Evolutionary conservation across 1,140 invertebrate genomes (phyloP), one percentile per base, ranked within the genome.

Genomic region (Heliothis virescens): DNA sequence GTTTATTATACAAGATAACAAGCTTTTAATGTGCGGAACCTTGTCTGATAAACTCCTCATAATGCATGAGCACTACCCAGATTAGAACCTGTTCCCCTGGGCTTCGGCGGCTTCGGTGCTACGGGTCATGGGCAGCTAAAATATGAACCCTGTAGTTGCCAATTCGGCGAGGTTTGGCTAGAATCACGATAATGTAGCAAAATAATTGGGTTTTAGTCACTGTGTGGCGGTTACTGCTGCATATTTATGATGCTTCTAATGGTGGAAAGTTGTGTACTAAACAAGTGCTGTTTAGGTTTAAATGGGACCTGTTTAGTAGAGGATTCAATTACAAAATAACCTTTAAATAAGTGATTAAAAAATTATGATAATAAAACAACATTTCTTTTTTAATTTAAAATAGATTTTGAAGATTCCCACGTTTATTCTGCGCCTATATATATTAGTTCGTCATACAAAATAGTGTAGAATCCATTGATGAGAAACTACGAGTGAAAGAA

Each of bases 61-160:
- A 53, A 71, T 71, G 48, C 67, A 71, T 71, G 52, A 60, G 73
- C 73, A 76, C 73, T 76, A 57, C 63, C 63, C 62, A 29, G 76
- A 79, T 79, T 79, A 79, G 76, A 79, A 60, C 52, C 76, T 65
- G 12, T 26, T 52, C 69, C 76, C 63, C 76, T n/a, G 13, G 76
- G 76, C 63, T 53, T 21, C 63, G 41, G 29, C 13, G 16, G n/a
- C n/a, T n/a, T 9, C 63, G n/a, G n/a, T n/a, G 16, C 9, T 2
- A 52, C 16, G 67, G 67, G 29, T 67, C 67, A 71, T 29, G 67
- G 47, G 26, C 52, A 16, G 18, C 67, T 71, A 53, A 71, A 71
- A 71, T 71, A 71, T 71, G 13, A 48, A 71, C 47, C 26, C 26
- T 62, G 15, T 50, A 21, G 48, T 18, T 71, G 67, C 67, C 67